Base-by-base conservation (phyloP, 2,113 vertebrate species). In the Ameiurus melas region DNA sequence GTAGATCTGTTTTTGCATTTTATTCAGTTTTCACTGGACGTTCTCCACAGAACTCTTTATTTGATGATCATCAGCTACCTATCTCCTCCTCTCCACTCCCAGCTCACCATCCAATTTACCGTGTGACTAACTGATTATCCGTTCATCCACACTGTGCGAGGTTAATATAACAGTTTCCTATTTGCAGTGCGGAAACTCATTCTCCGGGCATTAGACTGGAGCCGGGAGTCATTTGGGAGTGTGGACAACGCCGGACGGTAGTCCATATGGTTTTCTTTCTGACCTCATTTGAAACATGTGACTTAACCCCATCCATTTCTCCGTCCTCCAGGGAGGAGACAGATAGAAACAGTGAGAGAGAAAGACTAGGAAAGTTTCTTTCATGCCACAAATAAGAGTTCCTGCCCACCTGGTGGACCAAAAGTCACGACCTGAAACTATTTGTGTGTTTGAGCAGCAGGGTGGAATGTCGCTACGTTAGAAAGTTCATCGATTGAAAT, bases 81-180 rank as follows among this genome's bases (percentile, higher is more conserved):
- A 78, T 85, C 71, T 85, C 85, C 53, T 51, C 27, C 60, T 57
- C 78, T 81, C 22, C 57, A 43, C 33, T 83, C 12, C 0, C 19
- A 60, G 57, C 80, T 62, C 33, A 14, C 30, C 57, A 62, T 91
- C 91, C 93, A 90, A 93, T 94, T 93, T 92, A 92, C 87, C 91
- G 86, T 33, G 90, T 91, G 90, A 89, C 91, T 94, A 94, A 95
- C 94, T 95, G 93, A 95, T 95, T 93, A 92, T 92, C 93, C 90
- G 89, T 93, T 93, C 92, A 91, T 93, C 91, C 81, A 88, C 93
- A 90, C 90, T 89, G 88, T 91, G 85, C 91, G 92, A 93, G 92
- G 91, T 91, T 92, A 91, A 92, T 93, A 93, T 94, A 91, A 92
- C 90, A 93, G 79, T 92, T 92, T 92, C 83, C 88, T 91, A 89